Evolutionary conservation across 2,888 invertebrate genomes (phyloP).

Genomic region (Phymatocera aterrima): DNA sequence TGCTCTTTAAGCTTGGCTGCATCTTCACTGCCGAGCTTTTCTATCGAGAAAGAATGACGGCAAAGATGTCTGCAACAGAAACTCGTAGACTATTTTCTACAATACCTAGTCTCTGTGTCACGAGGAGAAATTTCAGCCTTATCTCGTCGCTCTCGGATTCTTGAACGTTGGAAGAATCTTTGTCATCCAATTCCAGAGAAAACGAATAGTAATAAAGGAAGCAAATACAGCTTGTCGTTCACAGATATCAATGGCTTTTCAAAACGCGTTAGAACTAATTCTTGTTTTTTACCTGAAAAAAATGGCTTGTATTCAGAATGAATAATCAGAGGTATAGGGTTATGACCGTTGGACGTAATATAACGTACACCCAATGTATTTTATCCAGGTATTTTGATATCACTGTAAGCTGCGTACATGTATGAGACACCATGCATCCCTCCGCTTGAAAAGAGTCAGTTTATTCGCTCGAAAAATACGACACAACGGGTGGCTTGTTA

Average conservation of each 20-base stretch:
- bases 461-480: not conserved
- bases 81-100: not conserved
- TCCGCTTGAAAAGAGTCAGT: not conserved
- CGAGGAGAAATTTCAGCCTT: not conserved
- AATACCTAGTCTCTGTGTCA: not conserved
- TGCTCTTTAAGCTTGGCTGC: constrained; percentile 15
- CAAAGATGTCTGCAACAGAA: constrained; percentile 4
- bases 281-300: not conserved
- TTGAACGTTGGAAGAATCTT: not conserved
- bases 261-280: not conserved
- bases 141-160: not conserved
- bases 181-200: not conserved
- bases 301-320: not conserved
- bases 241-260: not conserved
- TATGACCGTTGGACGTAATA: too few relatives aligned
- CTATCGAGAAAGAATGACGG: not conserved
- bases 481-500: constrained; percentile 21
- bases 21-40: constrained; percentile 8
- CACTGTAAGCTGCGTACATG: not conserved
- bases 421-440: not conserved
- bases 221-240: not conserved
- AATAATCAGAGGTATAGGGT: not conserved
- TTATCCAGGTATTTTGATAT: not conserved
- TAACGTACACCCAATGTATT: not conserved
- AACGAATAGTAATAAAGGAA: not conserved